phyloP scores from a whole-genome alignment of 2,113 vertebrate species.

The Nanorana parkeri region DNA sequence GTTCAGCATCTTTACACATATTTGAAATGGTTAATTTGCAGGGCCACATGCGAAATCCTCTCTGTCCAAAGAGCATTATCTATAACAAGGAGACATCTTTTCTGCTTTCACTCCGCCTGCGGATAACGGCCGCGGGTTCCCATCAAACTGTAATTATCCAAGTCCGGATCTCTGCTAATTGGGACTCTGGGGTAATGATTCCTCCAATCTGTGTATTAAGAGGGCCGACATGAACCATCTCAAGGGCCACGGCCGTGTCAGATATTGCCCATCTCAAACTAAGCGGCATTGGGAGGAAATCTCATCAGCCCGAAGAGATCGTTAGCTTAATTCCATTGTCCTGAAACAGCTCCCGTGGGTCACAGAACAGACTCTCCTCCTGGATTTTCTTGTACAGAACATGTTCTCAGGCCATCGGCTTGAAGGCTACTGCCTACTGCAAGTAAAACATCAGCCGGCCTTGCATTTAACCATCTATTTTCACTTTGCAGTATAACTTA shows the following conservation, averaged over 20 bases:
- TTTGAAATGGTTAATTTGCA: slow-evolving; percentile 17
- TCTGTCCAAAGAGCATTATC: slow-evolving; percentile 21
- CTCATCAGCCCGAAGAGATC: slow-evolving; percentile 23
- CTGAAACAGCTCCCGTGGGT: slow-evolving; percentile 40
- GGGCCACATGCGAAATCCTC: neutral
- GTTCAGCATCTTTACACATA: too few species aligned
- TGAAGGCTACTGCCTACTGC: slow-evolving; percentile 12
- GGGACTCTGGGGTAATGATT: slow-evolving; percentile 55
- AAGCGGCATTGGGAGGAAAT: slow-evolving; percentile 21
- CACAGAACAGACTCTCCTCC: slow-evolving; percentile 11
- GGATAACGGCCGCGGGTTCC: slow-evolving; percentile 48
- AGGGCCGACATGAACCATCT: slow-evolving; percentile 41
- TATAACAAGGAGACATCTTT: slow-evolving; percentile 43
- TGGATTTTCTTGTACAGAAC: slow-evolving; percentile 4
- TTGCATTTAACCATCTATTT: neutral
- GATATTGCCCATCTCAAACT: slow-evolving; percentile 38
- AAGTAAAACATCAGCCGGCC: too few species aligned
- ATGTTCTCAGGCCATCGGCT: slow-evolving; percentile 20
- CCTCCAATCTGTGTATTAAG: slow-evolving; percentile 49
- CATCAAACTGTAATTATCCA: slow-evolving; percentile 54
- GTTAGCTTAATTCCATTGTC: slow-evolving; percentile 52
- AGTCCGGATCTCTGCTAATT: slow-evolving; percentile 53
- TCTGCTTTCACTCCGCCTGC: slow-evolving; percentile 33
- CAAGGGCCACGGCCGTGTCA: slow-evolving; percentile 41
- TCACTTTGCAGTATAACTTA: neutral